Evolutionary conservation across 1,140 invertebrate species (phyloP).

Genomic region (Zelostemma sp.): DNA sequence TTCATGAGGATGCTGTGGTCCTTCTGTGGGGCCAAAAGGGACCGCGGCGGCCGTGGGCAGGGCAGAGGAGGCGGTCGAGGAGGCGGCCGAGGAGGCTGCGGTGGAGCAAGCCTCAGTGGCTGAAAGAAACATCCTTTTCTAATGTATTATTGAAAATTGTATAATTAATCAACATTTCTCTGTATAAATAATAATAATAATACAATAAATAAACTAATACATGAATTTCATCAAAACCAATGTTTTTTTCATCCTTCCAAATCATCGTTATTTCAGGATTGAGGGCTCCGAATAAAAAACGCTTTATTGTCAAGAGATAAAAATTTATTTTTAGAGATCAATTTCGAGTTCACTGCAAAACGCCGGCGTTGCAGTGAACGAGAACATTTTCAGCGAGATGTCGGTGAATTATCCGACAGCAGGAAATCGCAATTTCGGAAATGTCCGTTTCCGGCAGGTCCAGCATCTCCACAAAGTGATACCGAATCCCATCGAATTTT

Average conservation of each 20-base stretch:
- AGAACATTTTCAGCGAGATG: constrained; percentile 76
- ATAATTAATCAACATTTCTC: constrained; percentile 61
- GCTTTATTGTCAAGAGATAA: neutral
- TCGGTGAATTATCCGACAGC: constrained; percentile 73
- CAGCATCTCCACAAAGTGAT: constrained; percentile 75
- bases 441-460: constrained; percentile 81
- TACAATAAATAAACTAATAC: constrained; percentile 61
- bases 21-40: no score
- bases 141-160: constrained; percentile 64
- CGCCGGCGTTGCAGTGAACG: constrained; percentile 93
- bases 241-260: no score
- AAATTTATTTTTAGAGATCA: constrained; percentile 1
- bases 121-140: constrained; percentile 63
- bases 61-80: no score
- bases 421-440: constrained; percentile 66
- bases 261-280: no score
- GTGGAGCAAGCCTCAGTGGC: no score
- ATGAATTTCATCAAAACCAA: constrained; percentile 59
- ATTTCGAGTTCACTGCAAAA: constrained; percentile 83
- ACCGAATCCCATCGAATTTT: constrained; percentile 63
- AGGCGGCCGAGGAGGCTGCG: no score
- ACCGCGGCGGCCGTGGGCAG: no score
- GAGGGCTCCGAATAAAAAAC: no score
- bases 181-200: constrained; percentile 60
- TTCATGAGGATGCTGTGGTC: no score